These are phyloP conservation scores for Sebastes schlegelii DNA, from an alignment of 2,113 vertebrate species.

Conservation along the genomic window DNA sequence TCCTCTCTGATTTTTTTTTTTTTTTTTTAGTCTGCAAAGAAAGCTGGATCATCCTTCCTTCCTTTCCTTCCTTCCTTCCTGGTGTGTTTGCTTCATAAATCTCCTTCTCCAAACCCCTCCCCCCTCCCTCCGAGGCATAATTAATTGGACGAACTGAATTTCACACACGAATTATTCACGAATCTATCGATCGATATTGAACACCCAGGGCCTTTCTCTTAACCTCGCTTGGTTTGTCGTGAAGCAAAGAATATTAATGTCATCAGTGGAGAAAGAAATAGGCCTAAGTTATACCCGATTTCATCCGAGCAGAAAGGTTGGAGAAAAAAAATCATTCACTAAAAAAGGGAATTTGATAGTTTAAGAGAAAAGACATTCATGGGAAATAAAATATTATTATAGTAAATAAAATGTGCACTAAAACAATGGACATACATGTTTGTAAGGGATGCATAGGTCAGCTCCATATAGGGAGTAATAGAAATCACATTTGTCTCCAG, in stretches of 20 bases:
- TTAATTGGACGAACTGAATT: constrained; percentile 85
- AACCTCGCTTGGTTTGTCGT: constrained; percentile 79
- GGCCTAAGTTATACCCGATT: constrained; percentile 39
- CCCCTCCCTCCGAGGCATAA: constrained; percentile 74
- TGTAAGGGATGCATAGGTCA: too few relatives aligned
- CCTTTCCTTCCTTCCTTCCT: constrained; percentile 18
- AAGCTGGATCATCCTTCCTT: constrained; percentile 30
- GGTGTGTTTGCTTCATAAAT: constrained; percentile 37
- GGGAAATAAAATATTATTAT: neutral
- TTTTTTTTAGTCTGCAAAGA: neutral
- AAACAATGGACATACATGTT: neutral
- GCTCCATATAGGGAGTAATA: too few relatives aligned
- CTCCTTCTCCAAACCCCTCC: constrained; percentile 10
- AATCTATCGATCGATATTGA: constrained; percentile 84
- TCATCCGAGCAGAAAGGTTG: constrained; percentile 15
- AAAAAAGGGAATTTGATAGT: constrained; percentile 19
- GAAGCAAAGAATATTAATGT: constrained; percentile 79
- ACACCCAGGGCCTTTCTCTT: constrained; percentile 80
- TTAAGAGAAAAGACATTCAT: constrained; percentile 20
- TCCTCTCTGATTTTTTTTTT: constrained; percentile 3
- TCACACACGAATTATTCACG: constrained; percentile 87
- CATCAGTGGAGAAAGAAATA: constrained; percentile 61
- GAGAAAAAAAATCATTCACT: constrained; percentile 25
- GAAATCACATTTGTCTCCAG: too few relatives aligned
- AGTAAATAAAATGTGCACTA: neutral